Conservation (phyloP, 1,140 invertebrate species). For the Scaptomyza hsui region DNA sequence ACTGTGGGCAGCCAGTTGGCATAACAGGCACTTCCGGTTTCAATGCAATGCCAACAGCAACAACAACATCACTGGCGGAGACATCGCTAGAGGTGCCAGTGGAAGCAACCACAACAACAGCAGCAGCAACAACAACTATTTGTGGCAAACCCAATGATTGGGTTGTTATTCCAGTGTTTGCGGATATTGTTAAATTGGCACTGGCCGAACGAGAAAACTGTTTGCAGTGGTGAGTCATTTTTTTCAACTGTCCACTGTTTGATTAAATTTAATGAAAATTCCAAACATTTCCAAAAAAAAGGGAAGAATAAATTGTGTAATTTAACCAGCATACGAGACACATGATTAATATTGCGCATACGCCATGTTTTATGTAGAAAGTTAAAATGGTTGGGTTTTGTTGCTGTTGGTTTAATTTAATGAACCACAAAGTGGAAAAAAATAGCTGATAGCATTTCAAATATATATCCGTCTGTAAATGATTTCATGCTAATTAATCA, state of each 20-base stretch:
- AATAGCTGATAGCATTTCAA: slow-evolving; percentile 52
- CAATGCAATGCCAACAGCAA: slow-evolving; percentile 56
- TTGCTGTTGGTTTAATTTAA: slow-evolving; percentile 48
- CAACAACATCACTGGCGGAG: slow-evolving; percentile 20
- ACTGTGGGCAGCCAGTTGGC: slow-evolving; percentile 40
- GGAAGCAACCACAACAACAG: slow-evolving; percentile 16
- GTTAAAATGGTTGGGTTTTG: neutral
- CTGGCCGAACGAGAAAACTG: slow-evolving; percentile 80
- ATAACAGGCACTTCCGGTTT: slow-evolving; percentile 61
- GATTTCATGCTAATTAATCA: slow-evolving; percentile 12
- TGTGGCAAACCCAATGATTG: slow-evolving; percentile 81
- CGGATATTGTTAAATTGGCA: slow-evolving; percentile 84
- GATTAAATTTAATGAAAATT: slow-evolving; percentile 4
- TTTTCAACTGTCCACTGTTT: slow-evolving; percentile 2
- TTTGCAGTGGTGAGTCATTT: slow-evolving; percentile 74
- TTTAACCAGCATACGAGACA: neutral
- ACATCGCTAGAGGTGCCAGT: slow-evolving; percentile 28
- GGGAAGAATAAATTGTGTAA: neutral
- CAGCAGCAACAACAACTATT: slow-evolving; percentile 7
- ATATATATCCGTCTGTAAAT: slow-evolving; percentile 8
- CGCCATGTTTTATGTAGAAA: neutral
- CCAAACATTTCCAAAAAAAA: neutral
- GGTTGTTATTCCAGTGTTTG: slow-evolving; percentile 84
- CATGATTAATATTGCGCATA: slow-evolving; percentile 18
- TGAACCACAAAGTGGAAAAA: slow-evolving; percentile 53